Conservation (phyloP, 2,113 vertebrate genomes). For the Rhinolophus sinicus region DNA sequence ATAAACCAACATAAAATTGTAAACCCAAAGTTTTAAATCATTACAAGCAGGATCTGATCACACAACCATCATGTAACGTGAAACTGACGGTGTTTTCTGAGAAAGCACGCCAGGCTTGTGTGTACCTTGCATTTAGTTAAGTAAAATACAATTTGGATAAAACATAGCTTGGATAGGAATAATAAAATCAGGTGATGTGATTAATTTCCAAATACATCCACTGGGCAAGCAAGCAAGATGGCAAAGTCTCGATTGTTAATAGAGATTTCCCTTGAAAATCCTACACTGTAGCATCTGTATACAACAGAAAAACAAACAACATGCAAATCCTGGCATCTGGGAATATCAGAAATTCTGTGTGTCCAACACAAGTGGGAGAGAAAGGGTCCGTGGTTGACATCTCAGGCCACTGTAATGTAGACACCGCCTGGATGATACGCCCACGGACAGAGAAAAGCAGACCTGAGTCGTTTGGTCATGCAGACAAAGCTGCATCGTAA, state of each 20-base stretch:
- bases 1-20: not conserved
- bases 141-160: not conserved
- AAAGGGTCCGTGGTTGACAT: not conserved
- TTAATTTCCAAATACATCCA: not conserved
- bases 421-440: no score
- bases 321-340: not conserved
- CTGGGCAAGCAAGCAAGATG: not conserved
- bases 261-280: not conserved
- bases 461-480: not conserved
- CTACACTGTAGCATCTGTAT: not conserved
- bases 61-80: not conserved
- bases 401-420: not conserved
- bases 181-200: not conserved
- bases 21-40: not conserved
- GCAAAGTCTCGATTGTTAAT: not conserved
- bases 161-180: not conserved
- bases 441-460: not conserved
- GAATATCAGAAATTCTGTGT: not conserved
- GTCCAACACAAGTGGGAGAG: not conserved
- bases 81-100: not conserved
- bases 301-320: not conserved
- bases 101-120: not conserved
- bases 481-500: fast-evolving
- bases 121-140: not conserved
- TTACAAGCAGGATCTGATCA: not conserved